Conservation (phyloP, 2,888 invertebrate genomes). For the Sphaerophoria taeniata region DNA sequence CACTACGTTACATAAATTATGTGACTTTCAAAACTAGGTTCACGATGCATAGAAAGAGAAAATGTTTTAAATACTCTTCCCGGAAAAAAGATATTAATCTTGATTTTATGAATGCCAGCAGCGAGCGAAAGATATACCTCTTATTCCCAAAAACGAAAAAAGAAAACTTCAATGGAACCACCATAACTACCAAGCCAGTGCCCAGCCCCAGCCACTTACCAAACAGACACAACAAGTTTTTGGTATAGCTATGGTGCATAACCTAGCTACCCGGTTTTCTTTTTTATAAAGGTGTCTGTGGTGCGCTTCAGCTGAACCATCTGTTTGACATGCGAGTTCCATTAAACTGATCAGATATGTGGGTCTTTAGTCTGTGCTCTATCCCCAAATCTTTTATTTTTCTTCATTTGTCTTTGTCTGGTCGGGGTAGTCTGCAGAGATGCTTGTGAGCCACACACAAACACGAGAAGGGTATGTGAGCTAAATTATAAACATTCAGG, state of each 20-base stretch:
- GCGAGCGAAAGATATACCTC: not conserved
- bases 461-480: not conserved
- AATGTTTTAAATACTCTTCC: constrained; percentile 19
- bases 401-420: constrained; percentile 22
- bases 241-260: not conserved
- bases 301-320: constrained; percentile 31
- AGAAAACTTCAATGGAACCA: too few relatives aligned
- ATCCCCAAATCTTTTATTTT: constrained; percentile 20
- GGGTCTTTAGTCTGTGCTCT: constrained; percentile 9
- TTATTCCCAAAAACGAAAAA: not conserved
- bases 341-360: constrained; percentile 65
- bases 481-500: constrained; percentile 55
- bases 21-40: not conserved
- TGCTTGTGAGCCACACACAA: not conserved
- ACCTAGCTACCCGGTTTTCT: not conserved
- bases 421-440: constrained; percentile 18
- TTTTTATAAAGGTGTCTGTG: not conserved
- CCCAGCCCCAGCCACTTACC: not conserved
- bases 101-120: constrained; percentile 51
- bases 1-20: not conserved
- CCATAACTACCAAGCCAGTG: not conserved
- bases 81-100: constrained; percentile 53
- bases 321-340: constrained; percentile 59
- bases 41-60: not conserved
- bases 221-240: not conserved